These are phyloP conservation scores for Rhamnusium bicolor DNA, from an alignment of 2,888 invertebrate genomes.

Conservation along the genomic window DNA sequence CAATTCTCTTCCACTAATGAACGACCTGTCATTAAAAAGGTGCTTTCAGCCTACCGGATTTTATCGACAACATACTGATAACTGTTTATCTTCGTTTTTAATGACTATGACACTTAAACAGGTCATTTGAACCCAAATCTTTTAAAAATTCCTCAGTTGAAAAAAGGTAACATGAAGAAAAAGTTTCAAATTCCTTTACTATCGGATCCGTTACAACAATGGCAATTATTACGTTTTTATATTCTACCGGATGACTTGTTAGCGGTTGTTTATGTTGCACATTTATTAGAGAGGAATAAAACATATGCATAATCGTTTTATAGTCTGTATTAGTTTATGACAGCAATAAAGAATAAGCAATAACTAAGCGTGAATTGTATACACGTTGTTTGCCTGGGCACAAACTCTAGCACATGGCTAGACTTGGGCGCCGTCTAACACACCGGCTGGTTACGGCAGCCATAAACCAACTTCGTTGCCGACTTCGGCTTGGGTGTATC, in stretches of 20 bases:
- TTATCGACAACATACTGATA: slow-evolving; percentile 49
- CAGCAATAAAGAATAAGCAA: slow-evolving; percentile 58
- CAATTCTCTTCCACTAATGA: slow-evolving; percentile 53
- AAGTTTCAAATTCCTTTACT: background rate
- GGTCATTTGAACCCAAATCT: slow-evolving; percentile 28
- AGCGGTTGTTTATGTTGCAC: slow-evolving; percentile 33
- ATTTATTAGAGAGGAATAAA: slow-evolving; percentile 33
- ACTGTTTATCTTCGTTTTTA: slow-evolving; percentile 51
- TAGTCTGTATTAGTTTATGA: slow-evolving; percentile 58
- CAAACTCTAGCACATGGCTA: slow-evolving; percentile 36
- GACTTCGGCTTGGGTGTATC: slow-evolving; percentile 61
- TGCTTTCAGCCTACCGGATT: slow-evolving; percentile 50
- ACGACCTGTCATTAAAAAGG: slow-evolving; percentile 55
- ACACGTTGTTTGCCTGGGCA: slow-evolving; percentile 43
- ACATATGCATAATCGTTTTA: slow-evolving; percentile 55
- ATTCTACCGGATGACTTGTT: slow-evolving; percentile 38
- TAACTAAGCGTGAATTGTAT: slow-evolving; percentile 51
- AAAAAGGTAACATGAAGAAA: background rate
- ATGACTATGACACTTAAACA: slow-evolving; percentile 34
- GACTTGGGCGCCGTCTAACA: slow-evolving; percentile 22
- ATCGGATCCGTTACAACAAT: background rate
- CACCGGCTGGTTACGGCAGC: slow-evolving; percentile 51
- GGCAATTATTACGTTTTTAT: slow-evolving; percentile 16
- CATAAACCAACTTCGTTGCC: slow-evolving; percentile 59
- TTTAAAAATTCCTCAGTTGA: background rate